Evolutionary conservation across 2,113 vertebrate genomes (phyloP), one percentile per base, ranked within the genome.

Genomic region (Gnathonemus longibarbis): DNA sequence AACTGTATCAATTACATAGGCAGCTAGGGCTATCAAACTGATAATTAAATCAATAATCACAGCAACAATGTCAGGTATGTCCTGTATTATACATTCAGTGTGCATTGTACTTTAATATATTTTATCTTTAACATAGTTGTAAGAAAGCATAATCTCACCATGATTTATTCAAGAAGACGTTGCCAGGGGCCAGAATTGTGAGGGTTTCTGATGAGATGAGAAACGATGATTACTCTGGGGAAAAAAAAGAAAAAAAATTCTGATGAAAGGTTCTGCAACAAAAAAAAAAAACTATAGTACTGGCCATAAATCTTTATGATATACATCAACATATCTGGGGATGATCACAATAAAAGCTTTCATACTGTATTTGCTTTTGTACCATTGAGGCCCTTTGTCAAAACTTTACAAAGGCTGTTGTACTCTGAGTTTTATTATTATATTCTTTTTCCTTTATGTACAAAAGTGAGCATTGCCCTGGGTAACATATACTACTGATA

Each of bases 161-260:
- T 87, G 85, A 87, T 87, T 87, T 87, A 87, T 87, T 87, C 49
- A 87, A 56, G 50, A 27, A 87, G 85, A 87, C 50, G 2, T 53
- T 87, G 85, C 27, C 50, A 39, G 50, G 50, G 85, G 49, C 85
- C 50, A 19, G 50, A 53, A 87, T 31, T 35, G 50, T 31, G 31
- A 87, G 49, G 50, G 85, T 87, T 87, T 87, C 85, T 87, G 24
- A 49, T 52, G 50, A 35, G 49, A 87, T 87, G 85, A 87, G 27
- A 48, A 87, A 87, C 1, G 8, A 19, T 21, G 27, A 56, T 53
- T 87, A 53, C 50, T 84, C 45, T 31, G 17, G 24, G 5, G 5
- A 4, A 19, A 53, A 53, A 87, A 27, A 13, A 7, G 8, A 19
- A 52, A 87, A 17, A 19, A 53, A 35, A 56, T 42, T 52, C 85